Base-by-base conservation (phyloP, 2,797 vertebrate species). In the Aphelocoma californica region DNA sequence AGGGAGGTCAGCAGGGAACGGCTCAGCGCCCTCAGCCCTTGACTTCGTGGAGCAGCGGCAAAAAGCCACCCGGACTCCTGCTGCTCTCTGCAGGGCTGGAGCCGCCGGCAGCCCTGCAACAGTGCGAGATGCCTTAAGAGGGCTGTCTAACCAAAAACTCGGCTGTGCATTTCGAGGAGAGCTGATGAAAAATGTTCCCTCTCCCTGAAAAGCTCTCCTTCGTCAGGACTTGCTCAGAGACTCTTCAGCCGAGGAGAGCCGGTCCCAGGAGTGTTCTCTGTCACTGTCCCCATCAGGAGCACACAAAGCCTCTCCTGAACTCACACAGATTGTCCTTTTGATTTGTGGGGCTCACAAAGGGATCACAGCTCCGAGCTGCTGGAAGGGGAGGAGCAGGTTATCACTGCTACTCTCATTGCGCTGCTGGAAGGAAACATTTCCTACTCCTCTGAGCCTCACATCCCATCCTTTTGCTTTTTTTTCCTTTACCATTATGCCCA, bases 121-220 rank as follows among this genome's bases (percentile, higher is more conserved):
- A 7, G 71, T 48, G 81, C 61, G 26, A 57, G 81, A 18, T 21
- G 95, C 96, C 94, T 93, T 89, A 73, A 96, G 95, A 93, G 95
- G 94, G 92, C 95, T 96, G 94, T 96, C 95, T 95, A 93, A 96
- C 44, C 91, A 95, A 87, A 77, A 91, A 3, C 92, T 91, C 17
- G 0, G 15, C 85, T 31, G 18, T 2, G 44, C 26, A 0, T 40
- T 32, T 23, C 36, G 2, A 14, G 74, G 0, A 48, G 44, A 64
- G 81, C 60, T 23, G 12, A 26, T 85, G 72, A 53, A 24, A 77
- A 66, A 56, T 2, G 24, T 29, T 82, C 5, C 50, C 69, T 71
- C 87, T 51, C 44, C 51, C 60, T 14, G 88, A 20, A 69, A 66
- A 45, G 11, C 81, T 16, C 70, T 58, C 51, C 50, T 26, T 47